Conservation (phyloP, 2,113 vertebrate genomes). For the Panthera uncia region DNA sequence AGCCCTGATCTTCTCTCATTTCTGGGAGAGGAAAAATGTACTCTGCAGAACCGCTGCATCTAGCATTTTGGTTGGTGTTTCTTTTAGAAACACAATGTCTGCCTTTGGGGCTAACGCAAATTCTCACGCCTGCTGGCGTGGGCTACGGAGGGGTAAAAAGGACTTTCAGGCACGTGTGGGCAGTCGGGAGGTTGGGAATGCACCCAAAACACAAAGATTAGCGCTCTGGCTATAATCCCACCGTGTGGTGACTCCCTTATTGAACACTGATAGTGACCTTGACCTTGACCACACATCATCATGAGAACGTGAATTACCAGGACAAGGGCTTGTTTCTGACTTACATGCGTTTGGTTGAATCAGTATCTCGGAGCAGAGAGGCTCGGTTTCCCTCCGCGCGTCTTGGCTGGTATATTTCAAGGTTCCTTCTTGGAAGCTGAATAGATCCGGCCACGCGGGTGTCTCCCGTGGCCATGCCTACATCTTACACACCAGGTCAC, state of each 20-base stretch:
- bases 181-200: background rate
- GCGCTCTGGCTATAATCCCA: background rate
- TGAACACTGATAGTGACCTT: background rate
- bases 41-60: background rate
- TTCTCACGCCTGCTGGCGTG: background rate
- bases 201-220: background rate
- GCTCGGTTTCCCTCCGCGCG: too few species aligned
- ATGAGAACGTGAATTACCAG: background rate
- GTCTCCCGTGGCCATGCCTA: background rate
- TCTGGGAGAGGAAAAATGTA: too few species aligned
- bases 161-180: background rate
- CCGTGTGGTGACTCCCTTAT: too few species aligned
- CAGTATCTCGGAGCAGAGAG: background rate
- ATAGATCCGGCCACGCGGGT: too few species aligned
- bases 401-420: background rate
- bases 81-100: background rate
- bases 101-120: background rate
- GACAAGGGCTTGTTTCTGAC: background rate
- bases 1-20: background rate
- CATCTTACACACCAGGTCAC: background rate
- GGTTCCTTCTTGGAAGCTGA: background rate
- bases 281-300: background rate
- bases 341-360: background rate
- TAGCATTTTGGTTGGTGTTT: fast-evolving
- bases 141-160: background rate